A percentile compares a stretch with the other conserved stretches of the same genome.
These are phyloP conservation scores for Coregonus ussuriensis DNA, from an alignment of 2,797 vertebrate species.

Conservation along the genomic window DNA sequence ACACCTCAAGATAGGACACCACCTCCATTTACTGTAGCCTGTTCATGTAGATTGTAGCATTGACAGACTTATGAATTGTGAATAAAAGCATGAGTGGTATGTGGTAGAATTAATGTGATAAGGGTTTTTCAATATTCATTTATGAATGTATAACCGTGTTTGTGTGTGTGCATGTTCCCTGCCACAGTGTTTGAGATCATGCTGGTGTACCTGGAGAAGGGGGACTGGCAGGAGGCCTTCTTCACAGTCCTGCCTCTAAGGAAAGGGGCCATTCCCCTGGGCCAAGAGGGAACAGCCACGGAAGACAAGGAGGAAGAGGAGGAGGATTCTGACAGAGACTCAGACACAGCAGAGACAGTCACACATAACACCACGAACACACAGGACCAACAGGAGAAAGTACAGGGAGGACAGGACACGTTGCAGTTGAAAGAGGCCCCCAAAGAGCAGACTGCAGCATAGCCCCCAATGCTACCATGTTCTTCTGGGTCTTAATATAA, in stretches of 20 bases:
- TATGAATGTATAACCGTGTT: neutral
- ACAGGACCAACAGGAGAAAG: constrained; percentile 11
- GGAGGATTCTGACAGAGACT: constrained; percentile 65
- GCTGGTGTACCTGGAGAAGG: constrained; percentile 88
- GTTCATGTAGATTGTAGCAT: neutral
- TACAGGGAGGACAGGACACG: constrained; percentile 15
- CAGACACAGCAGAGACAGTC: constrained; percentile 40
- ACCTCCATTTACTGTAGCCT: neutral
- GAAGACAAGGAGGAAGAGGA: constrained; percentile 45
- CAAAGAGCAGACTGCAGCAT: constrained; percentile 22
- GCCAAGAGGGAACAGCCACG: constrained; percentile 34
- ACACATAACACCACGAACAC: constrained; percentile 22
- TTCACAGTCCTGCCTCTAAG: constrained; percentile 91
- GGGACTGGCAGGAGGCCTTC: constrained; percentile 94
- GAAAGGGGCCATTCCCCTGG: constrained; percentile 88
- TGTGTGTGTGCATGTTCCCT: constrained; percentile 36
- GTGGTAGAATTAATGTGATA: neutral
- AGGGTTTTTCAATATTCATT: neutral
- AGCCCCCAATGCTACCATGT: neutral
- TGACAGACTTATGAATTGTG: neutral
- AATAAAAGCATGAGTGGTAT: neutral
- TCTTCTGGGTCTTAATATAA: neutral
- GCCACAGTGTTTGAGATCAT: constrained; percentile 95
- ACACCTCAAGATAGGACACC: neutral
- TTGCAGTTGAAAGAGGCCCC: constrained; percentile 17